Percentiles rank a stretch among this genome's conserved stretches.
Conservation (phyloP, 2,797 vertebrate genomes). For the Smutsia gigantea region DNA sequence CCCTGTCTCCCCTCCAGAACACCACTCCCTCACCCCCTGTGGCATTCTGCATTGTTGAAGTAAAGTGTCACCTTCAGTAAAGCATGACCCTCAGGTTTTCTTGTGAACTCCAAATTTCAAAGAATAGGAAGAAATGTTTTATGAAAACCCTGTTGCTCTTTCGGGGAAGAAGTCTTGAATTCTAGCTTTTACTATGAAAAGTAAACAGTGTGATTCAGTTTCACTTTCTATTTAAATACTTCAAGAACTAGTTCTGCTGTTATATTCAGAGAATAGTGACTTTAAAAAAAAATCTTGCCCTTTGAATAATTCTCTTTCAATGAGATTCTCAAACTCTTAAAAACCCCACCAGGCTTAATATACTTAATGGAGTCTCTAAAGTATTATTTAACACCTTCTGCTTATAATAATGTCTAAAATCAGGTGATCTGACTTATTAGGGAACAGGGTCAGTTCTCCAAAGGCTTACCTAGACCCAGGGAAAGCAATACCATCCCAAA, state of each 20-base stretch:
- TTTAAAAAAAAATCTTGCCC: neutral
- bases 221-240: conserved; percentile 74
- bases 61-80: neutral
- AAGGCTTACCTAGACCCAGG: conserved; percentile 5
- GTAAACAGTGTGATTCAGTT: conserved; percentile 61
- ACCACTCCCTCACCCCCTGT: neutral
- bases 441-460: neutral
- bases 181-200: conserved; percentile 53
- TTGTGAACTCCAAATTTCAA: conserved; percentile 54
- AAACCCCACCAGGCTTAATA: neutral
- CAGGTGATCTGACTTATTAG: neutral
- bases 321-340: conserved; percentile 18
- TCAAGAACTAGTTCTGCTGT: conserved; percentile 18
- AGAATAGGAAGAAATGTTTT: conserved; percentile 24
- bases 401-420: neutral
- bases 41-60: neutral
- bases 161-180: conserved; percentile 41
- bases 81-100: conserved; percentile 42
- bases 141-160: conserved; percentile 27
- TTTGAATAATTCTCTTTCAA: conserved; percentile 8
- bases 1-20: neutral
- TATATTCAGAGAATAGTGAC: neutral
- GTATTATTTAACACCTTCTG: neutral
- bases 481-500: neutral
- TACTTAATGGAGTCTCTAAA: neutral